These are phyloP conservation scores for Ciconia boyciana DNA, from an alignment of 2,113 vertebrate genomes.

Conservation along the genomic window DNA sequence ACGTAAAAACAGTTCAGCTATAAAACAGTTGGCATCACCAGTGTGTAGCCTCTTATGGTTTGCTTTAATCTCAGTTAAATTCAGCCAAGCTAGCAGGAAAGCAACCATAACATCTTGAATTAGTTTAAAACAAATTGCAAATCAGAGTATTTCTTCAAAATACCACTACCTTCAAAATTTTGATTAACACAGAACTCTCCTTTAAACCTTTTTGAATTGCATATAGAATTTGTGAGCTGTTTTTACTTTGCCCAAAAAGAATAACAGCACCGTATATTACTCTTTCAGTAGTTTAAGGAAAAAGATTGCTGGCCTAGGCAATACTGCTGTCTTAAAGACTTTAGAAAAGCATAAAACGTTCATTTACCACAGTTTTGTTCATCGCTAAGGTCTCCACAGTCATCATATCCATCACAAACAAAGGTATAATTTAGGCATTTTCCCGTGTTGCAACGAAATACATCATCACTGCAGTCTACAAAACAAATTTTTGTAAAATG, in stretches of 20 bases:
- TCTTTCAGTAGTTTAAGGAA: neutral
- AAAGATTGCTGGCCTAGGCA: neutral
- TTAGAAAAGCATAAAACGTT: neutral
- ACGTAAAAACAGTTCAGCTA: neutral
- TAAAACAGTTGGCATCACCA: neutral
- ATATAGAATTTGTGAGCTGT: neutral
- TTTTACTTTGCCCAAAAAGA: neutral
- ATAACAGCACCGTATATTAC: neutral
- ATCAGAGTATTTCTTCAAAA: neutral
- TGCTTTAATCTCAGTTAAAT: neutral
- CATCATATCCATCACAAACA: constrained; percentile 93
- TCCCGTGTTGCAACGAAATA: constrained; percentile 86
- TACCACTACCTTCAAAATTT: neutral
- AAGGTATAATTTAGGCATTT: constrained; percentile 83
- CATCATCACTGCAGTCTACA: constrained; percentile 80
- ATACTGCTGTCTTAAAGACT: neutral
- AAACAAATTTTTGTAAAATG: neutral
- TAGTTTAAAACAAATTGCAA: neutral
- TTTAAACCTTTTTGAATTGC: neutral
- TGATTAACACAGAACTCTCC: neutral
- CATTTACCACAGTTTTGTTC: constrained; percentile 89
- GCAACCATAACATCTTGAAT: neutral
- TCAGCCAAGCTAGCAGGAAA: neutral
- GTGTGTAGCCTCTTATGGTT: neutral
- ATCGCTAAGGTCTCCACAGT: constrained; percentile 95